Evolutionary conservation across 2,888 invertebrate species (phyloP).

Genomic region (Steinernema carpocapsae): DNA sequence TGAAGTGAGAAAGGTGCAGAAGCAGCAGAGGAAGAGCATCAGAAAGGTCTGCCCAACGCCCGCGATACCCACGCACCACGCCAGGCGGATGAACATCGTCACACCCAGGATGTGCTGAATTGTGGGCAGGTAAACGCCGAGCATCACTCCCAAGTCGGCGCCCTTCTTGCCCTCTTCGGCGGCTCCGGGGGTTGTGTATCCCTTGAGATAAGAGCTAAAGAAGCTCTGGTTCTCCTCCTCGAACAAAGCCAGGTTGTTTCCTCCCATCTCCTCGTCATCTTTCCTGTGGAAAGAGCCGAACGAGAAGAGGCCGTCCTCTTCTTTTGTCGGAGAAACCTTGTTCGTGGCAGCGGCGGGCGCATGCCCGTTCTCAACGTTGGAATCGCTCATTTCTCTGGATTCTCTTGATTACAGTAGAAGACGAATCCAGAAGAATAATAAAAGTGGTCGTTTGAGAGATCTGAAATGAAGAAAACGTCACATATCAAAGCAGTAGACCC

Average conservation of each 20-base stretch:
- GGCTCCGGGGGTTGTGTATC: slow-evolving; percentile 68
- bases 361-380: neutral
- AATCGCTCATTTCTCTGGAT: slow-evolving; percentile 8
- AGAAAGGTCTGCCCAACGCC: slow-evolving; percentile 91
- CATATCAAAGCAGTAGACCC: too few relatives aligned
- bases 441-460: slow-evolving; percentile 24
- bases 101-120: slow-evolving; percentile 99
- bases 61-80: slow-evolving; percentile 93
- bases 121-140: slow-evolving; percentile 96
- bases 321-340: neutral
- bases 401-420: slow-evolving; percentile 27
- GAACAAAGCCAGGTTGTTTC: slow-evolving; percentile 59
- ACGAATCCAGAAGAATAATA: slow-evolving; percentile 21
- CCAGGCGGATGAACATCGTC: slow-evolving; percentile 96
- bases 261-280: neutral
- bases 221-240: slow-evolving; percentile 57
- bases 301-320: slow-evolving; percentile 10
- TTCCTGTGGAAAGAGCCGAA: neutral
- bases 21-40: slow-evolving; percentile 81
- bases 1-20: slow-evolving; percentile 73
- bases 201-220: slow-evolving; percentile 59
- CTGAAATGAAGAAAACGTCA: too few relatives aligned
- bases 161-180: slow-evolving; percentile 68
- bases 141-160: slow-evolving; percentile 94
- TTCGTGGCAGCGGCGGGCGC: neutral